These are phyloP conservation scores for Solenopsis fugax DNA, from an alignment of 1,140 invertebrate genomes.

Conservation along the genomic window DNA sequence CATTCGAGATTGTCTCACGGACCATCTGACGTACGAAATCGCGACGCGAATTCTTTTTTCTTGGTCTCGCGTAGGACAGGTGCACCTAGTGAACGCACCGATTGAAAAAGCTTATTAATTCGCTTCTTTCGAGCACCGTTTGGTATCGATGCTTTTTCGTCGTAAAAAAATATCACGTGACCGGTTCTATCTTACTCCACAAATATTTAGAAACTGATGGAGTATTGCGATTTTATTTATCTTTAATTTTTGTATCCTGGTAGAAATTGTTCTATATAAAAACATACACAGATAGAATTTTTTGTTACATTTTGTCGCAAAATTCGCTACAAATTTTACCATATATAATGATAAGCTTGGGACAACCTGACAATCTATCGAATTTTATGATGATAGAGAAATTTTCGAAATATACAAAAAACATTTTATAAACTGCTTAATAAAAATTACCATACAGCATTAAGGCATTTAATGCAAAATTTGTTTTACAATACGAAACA, in stretches of 20 bases:
- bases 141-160: neutral
- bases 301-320: too few species aligned
- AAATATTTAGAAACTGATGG: neutral
- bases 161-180: neutral
- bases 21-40: neutral
- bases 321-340: too few species aligned
- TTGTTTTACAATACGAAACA: too few species aligned
- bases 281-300: too few species aligned
- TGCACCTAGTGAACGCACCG: neutral
- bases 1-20: constrained; percentile 31
- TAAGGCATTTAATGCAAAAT: too few species aligned
- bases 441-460: too few species aligned
- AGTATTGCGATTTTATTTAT: neutral
- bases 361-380: too few species aligned
- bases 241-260: neutral
- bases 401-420: too few species aligned
- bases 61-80: neutral
- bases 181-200: neutral
- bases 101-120: neutral
- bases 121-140: neutral
- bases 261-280: too few species aligned
- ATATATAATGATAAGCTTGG: too few species aligned
- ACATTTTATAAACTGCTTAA: too few species aligned
- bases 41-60: neutral
- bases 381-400: too few species aligned